Conservation (phyloP, 1,140 invertebrate species). For the Nilaparvata lugens region DNA sequence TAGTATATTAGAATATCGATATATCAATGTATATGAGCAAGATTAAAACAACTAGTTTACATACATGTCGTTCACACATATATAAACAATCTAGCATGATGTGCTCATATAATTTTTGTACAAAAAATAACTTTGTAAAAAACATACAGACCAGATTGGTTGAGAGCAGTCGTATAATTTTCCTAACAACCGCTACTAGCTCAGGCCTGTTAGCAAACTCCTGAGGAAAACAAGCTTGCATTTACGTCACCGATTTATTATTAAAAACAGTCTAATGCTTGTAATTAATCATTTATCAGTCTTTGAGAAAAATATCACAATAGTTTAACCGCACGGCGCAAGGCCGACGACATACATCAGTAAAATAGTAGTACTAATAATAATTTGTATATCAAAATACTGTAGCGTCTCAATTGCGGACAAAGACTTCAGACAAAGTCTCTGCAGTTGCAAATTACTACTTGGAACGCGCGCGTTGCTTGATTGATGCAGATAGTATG, state of each 20-base stretch:
- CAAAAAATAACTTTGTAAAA: conserved; percentile 16
- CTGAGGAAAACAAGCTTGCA: conserved; percentile 6
- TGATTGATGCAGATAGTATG: too few relatives aligned
- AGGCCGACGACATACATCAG: conserved; percentile 9
- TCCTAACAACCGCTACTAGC: background rate
- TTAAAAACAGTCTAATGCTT: conserved; percentile 14
- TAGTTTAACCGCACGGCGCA: background rate
- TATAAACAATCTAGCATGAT: conserved; percentile 8
- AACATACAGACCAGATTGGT: background rate
- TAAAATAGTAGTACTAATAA: conserved; percentile 11
- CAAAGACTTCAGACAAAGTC: too few relatives aligned
- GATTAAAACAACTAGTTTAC: too few relatives aligned
- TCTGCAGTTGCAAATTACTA: too few relatives aligned
- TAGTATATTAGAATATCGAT: too few relatives aligned
- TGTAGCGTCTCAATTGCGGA: conserved; percentile 3
- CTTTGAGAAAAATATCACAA: conserved; percentile 27
- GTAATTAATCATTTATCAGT: conserved; percentile 20
- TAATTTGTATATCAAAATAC: conserved; percentile 23
- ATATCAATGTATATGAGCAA: too few relatives aligned
- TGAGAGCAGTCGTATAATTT: background rate
- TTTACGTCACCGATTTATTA: conserved; percentile 12
- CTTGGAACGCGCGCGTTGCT: too few relatives aligned
- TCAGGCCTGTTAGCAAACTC: background rate
- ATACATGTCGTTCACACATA: background rate
- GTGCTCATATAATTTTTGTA: conserved; percentile 11